Conservation (phyloP, 2,888 invertebrate genomes). For the Ochlodes sylvanus region DNA sequence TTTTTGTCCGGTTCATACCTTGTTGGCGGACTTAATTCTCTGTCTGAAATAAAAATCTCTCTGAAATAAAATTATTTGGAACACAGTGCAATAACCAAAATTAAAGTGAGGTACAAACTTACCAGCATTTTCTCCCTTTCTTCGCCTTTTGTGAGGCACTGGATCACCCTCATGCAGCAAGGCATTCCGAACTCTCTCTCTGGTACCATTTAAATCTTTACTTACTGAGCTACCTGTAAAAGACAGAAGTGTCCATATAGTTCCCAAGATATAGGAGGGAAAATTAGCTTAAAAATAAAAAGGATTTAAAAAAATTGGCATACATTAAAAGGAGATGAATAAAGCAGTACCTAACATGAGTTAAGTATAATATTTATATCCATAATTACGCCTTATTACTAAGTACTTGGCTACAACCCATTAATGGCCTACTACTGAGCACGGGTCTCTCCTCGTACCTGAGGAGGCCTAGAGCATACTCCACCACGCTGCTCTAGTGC, state of each 20-base stretch:
- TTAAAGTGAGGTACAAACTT: slow-evolving; percentile 25
- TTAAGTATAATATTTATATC: too few relatives aligned
- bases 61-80: too few relatives aligned
- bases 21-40: slow-evolving; percentile 65
- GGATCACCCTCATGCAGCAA: slow-evolving; percentile 90
- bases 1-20: slow-evolving; percentile 70
- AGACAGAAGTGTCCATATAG: background rate
- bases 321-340: too few relatives aligned
- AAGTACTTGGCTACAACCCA: too few relatives aligned
- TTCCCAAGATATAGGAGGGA: background rate
- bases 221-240: slow-evolving; percentile 61
- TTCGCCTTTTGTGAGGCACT: slow-evolving; percentile 86
- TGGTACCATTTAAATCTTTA: slow-evolving; percentile 85
- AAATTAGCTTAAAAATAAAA: too few relatives aligned
- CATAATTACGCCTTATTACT: too few relatives aligned
- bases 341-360: too few relatives aligned
- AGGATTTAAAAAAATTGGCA: too few relatives aligned
- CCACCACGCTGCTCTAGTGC: too few relatives aligned
- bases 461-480: too few relatives aligned
- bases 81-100: background rate
- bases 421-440: too few relatives aligned
- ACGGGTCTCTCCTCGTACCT: too few relatives aligned
- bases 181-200: slow-evolving; percentile 91
- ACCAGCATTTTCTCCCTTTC: slow-evolving; percentile 67
- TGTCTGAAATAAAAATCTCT: slow-evolving; percentile 48